A percentile compares a stretch with the other conserved stretches of the same genome.
phyloP scores from a whole-genome alignment of 2,113 vertebrate species.

The Capreolus pygargus region DNA sequence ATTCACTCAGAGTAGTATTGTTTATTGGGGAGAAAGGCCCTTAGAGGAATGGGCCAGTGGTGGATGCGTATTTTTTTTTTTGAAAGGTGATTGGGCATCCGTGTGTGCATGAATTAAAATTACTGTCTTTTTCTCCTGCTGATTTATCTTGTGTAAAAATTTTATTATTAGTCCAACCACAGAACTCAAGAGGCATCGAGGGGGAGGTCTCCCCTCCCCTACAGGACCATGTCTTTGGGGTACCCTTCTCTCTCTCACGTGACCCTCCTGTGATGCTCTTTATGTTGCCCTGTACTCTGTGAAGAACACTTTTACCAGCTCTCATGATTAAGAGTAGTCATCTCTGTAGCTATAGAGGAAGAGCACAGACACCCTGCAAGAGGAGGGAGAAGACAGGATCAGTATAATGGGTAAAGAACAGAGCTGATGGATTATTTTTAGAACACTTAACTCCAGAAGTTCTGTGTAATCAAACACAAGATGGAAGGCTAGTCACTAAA shows the following conservation, averaged over 20 bases:
- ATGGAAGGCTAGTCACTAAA: not conserved
- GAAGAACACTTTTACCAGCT: not conserved
- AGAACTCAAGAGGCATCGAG: not conserved
- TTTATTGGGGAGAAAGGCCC: not conserved
- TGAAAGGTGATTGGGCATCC: not conserved
- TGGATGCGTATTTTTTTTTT: not conserved
- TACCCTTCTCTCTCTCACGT: not conserved
- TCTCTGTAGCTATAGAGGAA: slow-evolving; percentile 92
- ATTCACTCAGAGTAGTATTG: not conserved
- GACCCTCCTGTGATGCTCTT: not conserved
- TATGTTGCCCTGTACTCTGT: not conserved
- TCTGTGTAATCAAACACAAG: slow-evolving; percentile 21
- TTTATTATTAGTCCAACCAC: not conserved
- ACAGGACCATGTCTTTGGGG: not conserved
- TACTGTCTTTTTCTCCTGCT: not conserved
- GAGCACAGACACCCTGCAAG: slow-evolving; percentile 89
- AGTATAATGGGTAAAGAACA: not conserved
- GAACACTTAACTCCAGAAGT: not conserved
- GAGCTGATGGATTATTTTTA: not conserved
- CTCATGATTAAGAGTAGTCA: not conserved
- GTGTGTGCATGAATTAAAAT: not conserved
- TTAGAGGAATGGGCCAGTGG: not conserved
- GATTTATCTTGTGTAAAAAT: not conserved
- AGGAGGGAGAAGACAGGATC: slow-evolving; percentile 25
- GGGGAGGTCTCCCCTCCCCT: not conserved